Percentiles rank a stretch among this genome's conserved stretches.
phyloP scores from a whole-genome alignment of 2,797 vertebrate species.

The Anguilla pacifica region DNA sequence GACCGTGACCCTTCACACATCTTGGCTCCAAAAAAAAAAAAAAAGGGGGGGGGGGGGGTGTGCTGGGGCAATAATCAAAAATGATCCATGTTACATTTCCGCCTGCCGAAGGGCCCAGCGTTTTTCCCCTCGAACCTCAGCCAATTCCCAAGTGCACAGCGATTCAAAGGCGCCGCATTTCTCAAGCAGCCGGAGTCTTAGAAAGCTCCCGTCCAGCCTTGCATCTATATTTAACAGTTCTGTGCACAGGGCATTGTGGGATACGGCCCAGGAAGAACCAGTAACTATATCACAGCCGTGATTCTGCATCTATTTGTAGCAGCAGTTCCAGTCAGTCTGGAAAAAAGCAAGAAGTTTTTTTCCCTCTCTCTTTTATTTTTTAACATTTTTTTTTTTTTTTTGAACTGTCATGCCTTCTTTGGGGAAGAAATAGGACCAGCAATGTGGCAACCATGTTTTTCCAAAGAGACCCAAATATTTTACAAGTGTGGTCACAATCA shows the following conservation, averaged over 20 bases:
- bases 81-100: not conserved
- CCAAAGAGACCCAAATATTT: not conserved
- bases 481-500: not conserved
- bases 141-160: not conserved
- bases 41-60: not conserved
- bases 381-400: not conserved
- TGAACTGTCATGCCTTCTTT: not conserved
- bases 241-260: conserved; percentile 1
- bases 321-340: not conserved
- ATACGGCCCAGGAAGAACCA: not conserved
- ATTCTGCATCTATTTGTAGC: conserved; percentile 1
- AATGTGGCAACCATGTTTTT: not conserved
- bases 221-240: conserved; percentile 9
- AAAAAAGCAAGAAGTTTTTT: not conserved
- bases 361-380: not conserved
- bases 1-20: not conserved
- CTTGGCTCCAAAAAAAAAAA: not conserved
- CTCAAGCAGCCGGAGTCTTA: not conserved
- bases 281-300: conserved; percentile 2
- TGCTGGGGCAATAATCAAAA: not conserved
- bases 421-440: not conserved
- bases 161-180: not conserved
- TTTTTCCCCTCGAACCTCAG: not conserved
- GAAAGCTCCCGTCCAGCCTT: not conserved
- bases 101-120: not conserved